Evolutionary conservation across 2,888 invertebrate genomes (phyloP).

Genomic region (Euspilapteryx auroguttella): DNA sequence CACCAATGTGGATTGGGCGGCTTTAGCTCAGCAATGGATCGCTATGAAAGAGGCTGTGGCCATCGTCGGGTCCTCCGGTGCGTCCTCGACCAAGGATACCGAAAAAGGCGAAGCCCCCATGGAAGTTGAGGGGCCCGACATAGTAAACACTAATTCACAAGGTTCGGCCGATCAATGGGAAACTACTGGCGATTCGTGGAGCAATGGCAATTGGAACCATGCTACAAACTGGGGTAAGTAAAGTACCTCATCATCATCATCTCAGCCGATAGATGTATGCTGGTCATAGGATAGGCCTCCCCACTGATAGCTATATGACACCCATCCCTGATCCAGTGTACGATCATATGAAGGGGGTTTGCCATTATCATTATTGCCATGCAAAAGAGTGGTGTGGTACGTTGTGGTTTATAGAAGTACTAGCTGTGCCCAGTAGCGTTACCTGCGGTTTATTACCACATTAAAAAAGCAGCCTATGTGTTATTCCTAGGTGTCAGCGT

Average conservation of each 20-base stretch:
- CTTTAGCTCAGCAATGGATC: slow-evolving; percentile 97
- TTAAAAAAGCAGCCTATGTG: too few species aligned
- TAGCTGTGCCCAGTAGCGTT: too few species aligned
- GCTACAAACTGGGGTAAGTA: slow-evolving; percentile 47
- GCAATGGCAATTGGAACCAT: slow-evolving; percentile 35
- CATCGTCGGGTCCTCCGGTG: slow-evolving; percentile 63
- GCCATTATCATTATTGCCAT: too few species aligned
- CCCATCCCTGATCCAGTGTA: too few species aligned
- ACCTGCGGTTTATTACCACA: too few species aligned
- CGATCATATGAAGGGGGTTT: too few species aligned
- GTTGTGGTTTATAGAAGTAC: too few species aligned
- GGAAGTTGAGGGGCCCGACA: slow-evolving; percentile 79
- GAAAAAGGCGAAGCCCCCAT: slow-evolving; percentile 86
- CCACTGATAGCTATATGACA: too few species aligned
- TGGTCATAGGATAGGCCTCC: background rate
- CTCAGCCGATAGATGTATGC: background rate
- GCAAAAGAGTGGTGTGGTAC: too few species aligned
- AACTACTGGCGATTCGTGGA: slow-evolving; percentile 34
- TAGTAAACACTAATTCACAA: slow-evolving; percentile 29
- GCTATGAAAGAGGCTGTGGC: slow-evolving; percentile 83
- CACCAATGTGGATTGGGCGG: slow-evolving; percentile 94
- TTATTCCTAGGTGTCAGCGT: too few species aligned
- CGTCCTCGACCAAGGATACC: slow-evolving; percentile 44
- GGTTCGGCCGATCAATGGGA: slow-evolving; percentile 30
- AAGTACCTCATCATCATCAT: background rate